Evolutionary conservation across 2,888 invertebrate species (phyloP).

Genomic region (Conomelus anceps): DNA sequence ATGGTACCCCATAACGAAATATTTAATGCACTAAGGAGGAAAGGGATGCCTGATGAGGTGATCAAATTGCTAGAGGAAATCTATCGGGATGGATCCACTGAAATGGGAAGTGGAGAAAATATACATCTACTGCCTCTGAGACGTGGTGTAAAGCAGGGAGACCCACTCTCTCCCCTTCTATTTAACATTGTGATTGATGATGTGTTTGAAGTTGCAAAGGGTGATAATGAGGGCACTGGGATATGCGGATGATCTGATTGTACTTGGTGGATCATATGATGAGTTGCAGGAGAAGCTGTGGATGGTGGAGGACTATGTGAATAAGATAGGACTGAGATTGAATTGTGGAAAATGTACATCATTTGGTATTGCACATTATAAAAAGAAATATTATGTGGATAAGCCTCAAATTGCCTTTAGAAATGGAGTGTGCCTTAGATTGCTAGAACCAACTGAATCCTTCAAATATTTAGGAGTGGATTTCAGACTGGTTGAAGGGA

Average conservation of each 20-base stretch:
- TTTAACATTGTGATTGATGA: conserved; percentile 22
- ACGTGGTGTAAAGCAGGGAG: conserved; percentile 28
- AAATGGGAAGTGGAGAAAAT: neutral
- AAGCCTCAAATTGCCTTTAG: too few relatives aligned
- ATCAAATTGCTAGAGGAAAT: neutral
- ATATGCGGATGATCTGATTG: conserved; percentile 22
- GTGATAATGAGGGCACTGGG: neutral
- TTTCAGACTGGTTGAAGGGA: neutral
- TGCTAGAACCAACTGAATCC: too few relatives aligned
- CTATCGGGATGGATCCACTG: neutral
- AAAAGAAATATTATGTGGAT: neutral
- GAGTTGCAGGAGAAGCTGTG: neutral
- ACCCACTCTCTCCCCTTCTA: conserved; percentile 22
- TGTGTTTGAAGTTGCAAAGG: neutral
- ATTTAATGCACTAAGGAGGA: neutral
- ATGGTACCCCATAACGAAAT: neutral
- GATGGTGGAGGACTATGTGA: neutral
- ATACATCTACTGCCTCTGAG: neutral
- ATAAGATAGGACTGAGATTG: conserved; percentile 14
- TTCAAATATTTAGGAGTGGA: conserved; percentile 10
- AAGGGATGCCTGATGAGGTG: neutral
- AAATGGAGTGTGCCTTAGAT: too few relatives aligned
- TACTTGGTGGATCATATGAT: neutral
- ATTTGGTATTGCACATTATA: neutral
- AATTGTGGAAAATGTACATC: conserved; percentile 4